These are phyloP conservation scores for Rhyacichthys aspro DNA, from an alignment of 2,797 vertebrate species.

Conservation along the genomic window DNA sequence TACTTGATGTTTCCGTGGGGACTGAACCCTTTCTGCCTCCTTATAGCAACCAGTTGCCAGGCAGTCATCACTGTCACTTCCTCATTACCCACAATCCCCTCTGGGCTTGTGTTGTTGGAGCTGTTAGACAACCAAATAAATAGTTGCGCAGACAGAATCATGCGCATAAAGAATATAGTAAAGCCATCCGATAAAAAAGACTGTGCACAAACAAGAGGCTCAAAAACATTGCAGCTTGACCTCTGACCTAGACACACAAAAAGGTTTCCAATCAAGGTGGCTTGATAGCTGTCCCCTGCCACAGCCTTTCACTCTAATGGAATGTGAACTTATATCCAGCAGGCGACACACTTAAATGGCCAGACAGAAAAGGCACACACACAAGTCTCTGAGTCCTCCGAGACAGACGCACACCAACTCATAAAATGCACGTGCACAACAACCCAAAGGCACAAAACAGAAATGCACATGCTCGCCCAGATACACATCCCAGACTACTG, in stretches of 20 bases:
- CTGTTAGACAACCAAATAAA: slow-evolving; percentile 58
- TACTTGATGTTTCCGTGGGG: slow-evolving; percentile 71
- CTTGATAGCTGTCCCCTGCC: slow-evolving; percentile 67
- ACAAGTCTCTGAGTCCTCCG: slow-evolving; percentile 38
- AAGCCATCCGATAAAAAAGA: slow-evolving; percentile 22
- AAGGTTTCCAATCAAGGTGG: slow-evolving; percentile 45
- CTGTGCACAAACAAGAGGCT: slow-evolving; percentile 8
- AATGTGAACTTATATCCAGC: slow-evolving; percentile 71
- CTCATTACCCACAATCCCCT: slow-evolving; percentile 81
- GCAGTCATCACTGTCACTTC: slow-evolving; percentile 82
- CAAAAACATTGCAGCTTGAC: slow-evolving; percentile 12
- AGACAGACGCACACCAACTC: slow-evolving; percentile 36
- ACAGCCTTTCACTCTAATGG: slow-evolving; percentile 63
- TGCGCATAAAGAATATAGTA: slow-evolving; percentile 7
- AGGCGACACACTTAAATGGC: slow-evolving; percentile 55
- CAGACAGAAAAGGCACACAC: slow-evolving; percentile 51
- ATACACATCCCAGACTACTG: slow-evolving; percentile 40
- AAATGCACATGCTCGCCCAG: slow-evolving; percentile 34
- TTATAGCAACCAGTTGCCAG: slow-evolving; percentile 75
- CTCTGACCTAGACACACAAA: slow-evolving; percentile 36
- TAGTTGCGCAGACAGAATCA: slow-evolving; percentile 23
- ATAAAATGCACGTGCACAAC: slow-evolving; percentile 9
- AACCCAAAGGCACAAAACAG: slow-evolving; percentile 40
- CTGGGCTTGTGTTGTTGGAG: slow-evolving; percentile 58
- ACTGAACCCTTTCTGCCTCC: slow-evolving; percentile 67